phyloP scores from a whole-genome alignment of 2,113 vertebrate genomes.

The Nycticebus coucang region DNA sequence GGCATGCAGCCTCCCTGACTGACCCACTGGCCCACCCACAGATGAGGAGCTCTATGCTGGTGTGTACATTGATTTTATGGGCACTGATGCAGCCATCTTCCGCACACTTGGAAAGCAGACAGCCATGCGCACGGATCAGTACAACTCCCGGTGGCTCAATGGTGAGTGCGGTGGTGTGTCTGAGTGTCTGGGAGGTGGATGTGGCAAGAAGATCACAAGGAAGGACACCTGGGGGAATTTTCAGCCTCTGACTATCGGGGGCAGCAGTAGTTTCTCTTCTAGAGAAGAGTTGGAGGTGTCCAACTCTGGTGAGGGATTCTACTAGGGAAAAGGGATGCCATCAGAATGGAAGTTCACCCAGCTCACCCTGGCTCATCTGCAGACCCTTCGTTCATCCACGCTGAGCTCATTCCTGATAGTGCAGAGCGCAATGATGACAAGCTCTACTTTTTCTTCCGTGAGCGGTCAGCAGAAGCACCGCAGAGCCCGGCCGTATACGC shows the following conservation, averaged over 20 bases:
- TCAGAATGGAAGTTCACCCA: neutral
- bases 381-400: conserved; percentile 97
- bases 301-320: neutral
- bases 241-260: neutral
- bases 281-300: neutral
- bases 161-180: conserved; percentile 83
- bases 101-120: conserved; percentile 98
- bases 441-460: conserved; percentile 99
- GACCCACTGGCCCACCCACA: conserved; percentile 73
- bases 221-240: rapidly evolving
- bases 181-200: neutral
- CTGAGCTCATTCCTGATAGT: conserved; percentile 98
- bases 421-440: conserved; percentile 97
- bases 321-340: neutral
- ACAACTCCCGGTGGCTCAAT: conserved; percentile 99
- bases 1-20: neutral
- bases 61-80: conserved; percentile 99
- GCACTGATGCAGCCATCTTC: conserved; percentile 98
- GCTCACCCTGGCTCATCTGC: neutral
- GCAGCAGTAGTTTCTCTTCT: neutral
- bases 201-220: rapidly evolving
- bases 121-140: conserved; percentile 98
- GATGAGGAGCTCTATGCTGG: conserved; percentile 98
- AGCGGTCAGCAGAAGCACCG: conserved; percentile 94
- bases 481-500: conserved; percentile 96